A percentile compares a stretch with the other conserved stretches of the same genome.
phyloP scores from a whole-genome alignment of 2,888 invertebrate genomes.

The Smittia sp. region DNA sequence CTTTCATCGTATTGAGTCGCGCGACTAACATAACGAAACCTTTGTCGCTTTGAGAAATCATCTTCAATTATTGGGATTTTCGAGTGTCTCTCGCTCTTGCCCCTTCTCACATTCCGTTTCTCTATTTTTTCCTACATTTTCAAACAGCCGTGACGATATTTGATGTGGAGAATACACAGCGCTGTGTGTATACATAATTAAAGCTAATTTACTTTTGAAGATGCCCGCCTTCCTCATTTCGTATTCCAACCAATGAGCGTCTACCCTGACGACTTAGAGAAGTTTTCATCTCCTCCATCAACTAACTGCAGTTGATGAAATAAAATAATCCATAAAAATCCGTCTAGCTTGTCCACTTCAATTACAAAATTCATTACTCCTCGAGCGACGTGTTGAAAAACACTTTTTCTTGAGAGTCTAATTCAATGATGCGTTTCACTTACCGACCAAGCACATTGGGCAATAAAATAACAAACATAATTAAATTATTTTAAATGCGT shows the following conservation, averaged over 20 bases:
- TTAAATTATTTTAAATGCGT: conserved; percentile 32
- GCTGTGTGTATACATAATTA: conserved; percentile 36
- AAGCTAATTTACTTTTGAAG: conserved; percentile 40
- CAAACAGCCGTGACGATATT: conserved; percentile 39
- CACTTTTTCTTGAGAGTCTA: not conserved
- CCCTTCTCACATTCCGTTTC: conserved; percentile 4
- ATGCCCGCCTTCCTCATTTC: conserved; percentile 41
- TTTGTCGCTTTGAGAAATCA: conserved; percentile 8
- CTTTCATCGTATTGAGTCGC: not conserved
- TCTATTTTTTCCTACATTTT: conserved; percentile 5
- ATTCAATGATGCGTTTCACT: not conserved
- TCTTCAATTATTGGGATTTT: conserved; percentile 6
- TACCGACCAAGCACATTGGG: not conserved
- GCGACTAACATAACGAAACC: not conserved
- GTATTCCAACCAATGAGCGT: conserved; percentile 40
- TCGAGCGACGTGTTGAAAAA: too few species aligned
- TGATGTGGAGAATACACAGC: conserved; percentile 30
- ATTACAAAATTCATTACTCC: too few species aligned
- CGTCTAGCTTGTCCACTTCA: not conserved
- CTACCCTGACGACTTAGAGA: conserved; percentile 14
- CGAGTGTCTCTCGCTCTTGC: not conserved
- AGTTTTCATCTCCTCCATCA: not conserved
- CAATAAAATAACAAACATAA: conserved; percentile 34
- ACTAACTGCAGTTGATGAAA: not conserved
- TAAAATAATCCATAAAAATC: not conserved